Evolutionary conservation across 2,113 vertebrate species (phyloP), one percentile per base, ranked within the genome.

Genomic region (Excalfactoria chinensis): DNA sequence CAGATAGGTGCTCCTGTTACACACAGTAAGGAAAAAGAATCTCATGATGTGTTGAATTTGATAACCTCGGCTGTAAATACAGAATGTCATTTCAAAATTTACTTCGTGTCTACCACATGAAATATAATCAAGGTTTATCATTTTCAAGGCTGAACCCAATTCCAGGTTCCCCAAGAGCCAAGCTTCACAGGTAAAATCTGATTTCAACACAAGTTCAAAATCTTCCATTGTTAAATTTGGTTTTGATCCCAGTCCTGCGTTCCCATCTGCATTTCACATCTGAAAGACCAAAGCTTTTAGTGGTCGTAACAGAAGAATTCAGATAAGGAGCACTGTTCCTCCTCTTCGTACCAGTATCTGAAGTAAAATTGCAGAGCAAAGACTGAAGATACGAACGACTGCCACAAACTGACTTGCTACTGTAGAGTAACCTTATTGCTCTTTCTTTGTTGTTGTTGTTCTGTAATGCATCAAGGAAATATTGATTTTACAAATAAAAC

Each of bases 151-250:
- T 11, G 20, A 90, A 80, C 87, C 51, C 82, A 84, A 91, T 88
- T 92, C 77, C 30, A 77, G n/a, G 64, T 77, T 92, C 91, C 87
- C 93, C 84, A 87, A 73, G 84, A 93, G 93, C 59, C 53, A 80
- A 60, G 40, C 30, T 87, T 68, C 81, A 87, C 32, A 76, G 63
- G 43, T 87, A 30, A 96, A 94, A 93, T 92, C 74, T 85, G 89
- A 93, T 96, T 96, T 92, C 51, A 71, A 48, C 64, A 79, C 18
- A 73, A 76, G 63, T 49, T 82, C 44, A 68, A 92, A 94, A 85
- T 77, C 17, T 89, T 59, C 67, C 68, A 83, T 23, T 77, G 81
- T 73, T 96, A 91, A 87, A 91, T 73, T 64, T 74, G 56, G 84
- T 64, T 95, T 94, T 87, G 74, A 91, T 91, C 56, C 51, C 68